Conservation (phyloP, 2,113 vertebrate species). For the Polyodon spathula region DNA sequence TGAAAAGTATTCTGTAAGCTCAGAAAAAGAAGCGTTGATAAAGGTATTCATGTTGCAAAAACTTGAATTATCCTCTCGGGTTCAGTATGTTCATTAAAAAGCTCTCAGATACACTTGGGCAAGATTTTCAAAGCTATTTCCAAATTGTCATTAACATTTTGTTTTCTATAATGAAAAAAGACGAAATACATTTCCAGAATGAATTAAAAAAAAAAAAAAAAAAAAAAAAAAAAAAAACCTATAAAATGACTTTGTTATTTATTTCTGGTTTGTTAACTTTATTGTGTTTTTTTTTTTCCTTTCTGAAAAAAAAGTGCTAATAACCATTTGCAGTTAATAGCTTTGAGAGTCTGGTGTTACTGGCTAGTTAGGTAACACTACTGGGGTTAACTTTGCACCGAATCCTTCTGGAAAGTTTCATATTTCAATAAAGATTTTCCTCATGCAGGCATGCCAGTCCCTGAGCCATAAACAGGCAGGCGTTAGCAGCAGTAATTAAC, state of each 20-base stretch:
- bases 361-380: too few species aligned
- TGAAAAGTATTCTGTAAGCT: too few species aligned
- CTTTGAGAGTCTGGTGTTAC: too few species aligned
- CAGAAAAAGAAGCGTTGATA: too few species aligned
- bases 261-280: neutral
- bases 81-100: too few species aligned
- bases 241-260: neutral
- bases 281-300: neutral
- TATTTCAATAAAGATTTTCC: slow-evolving; percentile 14
- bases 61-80: too few species aligned
- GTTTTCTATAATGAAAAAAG: neutral
- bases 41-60: too few species aligned
- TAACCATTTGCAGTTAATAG: too few species aligned
- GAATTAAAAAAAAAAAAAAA: neutral
- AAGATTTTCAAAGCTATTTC: slow-evolving; percentile 10
- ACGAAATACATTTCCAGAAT: neutral
- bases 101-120: too few species aligned
- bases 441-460: slow-evolving; percentile 17
- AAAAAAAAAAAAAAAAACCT: neutral
- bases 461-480: neutral
- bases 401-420: neutral
- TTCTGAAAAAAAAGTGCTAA: too few species aligned
- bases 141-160: neutral
- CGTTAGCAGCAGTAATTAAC: slow-evolving; percentile 28
- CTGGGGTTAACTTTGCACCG: too few species aligned